Conservation (phyloP, 2,797 vertebrate genomes). For the Crocodylus rhombifer region DNA sequence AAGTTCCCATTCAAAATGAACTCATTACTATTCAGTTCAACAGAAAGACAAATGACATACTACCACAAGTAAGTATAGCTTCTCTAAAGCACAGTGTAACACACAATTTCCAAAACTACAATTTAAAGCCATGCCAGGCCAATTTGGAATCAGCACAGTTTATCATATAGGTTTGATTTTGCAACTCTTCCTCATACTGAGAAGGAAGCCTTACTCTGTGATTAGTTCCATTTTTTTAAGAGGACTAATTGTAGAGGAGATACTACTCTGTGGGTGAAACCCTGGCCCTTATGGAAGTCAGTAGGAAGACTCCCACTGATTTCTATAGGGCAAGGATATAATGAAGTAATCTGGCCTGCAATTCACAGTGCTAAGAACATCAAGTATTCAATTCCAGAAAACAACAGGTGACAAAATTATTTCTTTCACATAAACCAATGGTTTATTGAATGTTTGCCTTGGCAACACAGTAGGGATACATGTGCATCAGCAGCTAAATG, state of each 20-base stretch:
- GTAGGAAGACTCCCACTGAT: neutral
- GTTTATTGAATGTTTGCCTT: neutral
- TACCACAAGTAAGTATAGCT: neutral
- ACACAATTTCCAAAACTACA: neutral
- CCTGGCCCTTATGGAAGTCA: neutral
- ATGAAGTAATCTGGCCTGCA: neutral
- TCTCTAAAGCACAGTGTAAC: neutral
- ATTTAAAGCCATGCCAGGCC: neutral
- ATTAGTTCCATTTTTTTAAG: neutral
- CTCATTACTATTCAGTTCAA: neutral
- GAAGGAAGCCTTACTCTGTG: neutral
- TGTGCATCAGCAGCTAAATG: neutral
- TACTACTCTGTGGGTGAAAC: neutral
- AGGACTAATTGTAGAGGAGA: too few species aligned
- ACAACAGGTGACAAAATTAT: neutral
- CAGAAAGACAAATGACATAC: neutral
- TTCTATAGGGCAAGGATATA: neutral
- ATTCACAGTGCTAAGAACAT: neutral
- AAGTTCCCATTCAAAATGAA: neutral
- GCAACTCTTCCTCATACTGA: neutral
- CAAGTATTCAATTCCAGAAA: neutral
- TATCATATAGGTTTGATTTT: neutral
- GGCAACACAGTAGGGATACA: neutral
- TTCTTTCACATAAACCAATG: neutral
- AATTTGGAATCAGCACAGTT: neutral